Base-by-base conservation (phyloP, 2,888 invertebrate genomes). In the Euspilapteryx auroguttella region DNA sequence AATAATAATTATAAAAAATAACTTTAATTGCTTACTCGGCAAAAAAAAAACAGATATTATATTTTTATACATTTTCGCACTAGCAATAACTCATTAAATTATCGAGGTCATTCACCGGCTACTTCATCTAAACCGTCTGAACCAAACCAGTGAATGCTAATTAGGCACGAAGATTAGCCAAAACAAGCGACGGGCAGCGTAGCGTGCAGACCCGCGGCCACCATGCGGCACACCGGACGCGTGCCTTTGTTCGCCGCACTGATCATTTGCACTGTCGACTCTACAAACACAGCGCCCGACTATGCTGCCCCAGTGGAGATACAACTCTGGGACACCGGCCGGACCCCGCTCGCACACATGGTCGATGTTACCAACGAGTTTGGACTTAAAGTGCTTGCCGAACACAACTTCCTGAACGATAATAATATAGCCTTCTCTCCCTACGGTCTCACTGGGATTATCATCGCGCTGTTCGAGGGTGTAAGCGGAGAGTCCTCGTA, bases 361-460 rank as follows among this genome's bases (percentile, higher is more conserved):
- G 86, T 88, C 31, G 89, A 90, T 49, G 80, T 87, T 21, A 84
- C 88, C 24, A 91, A 91, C 54, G 82, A 83, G 48, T 78, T 87
- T 37, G 84, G 85, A 29, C 64, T 86, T 36, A 81, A 82, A 52
- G 77, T 87, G 41, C 73, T 91, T 1, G 76, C 85, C 43, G 81
- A 83, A 53, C 86, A 86, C 45, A 84, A 85, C 45, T 81, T 83
- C 56, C 73, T 83, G 42, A 87, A 86, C 55, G 81, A 83, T 26
- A 86, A 86, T 50, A 92, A 91, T 55, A 85, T 90, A 30, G 91
- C 89, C 3, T 86, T 91, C 49, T 91, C 91, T 0, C 91, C 91
- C 7, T 89, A 90, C 37, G 90, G 91, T 3, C 69, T 89, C 33
- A 82, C 86, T 46, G 89, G 89, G 41, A 88, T 91, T 14, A 62